phyloP scores from a whole-genome alignment of 2,797 vertebrate species.

The Benthosema pterotum region DNA sequence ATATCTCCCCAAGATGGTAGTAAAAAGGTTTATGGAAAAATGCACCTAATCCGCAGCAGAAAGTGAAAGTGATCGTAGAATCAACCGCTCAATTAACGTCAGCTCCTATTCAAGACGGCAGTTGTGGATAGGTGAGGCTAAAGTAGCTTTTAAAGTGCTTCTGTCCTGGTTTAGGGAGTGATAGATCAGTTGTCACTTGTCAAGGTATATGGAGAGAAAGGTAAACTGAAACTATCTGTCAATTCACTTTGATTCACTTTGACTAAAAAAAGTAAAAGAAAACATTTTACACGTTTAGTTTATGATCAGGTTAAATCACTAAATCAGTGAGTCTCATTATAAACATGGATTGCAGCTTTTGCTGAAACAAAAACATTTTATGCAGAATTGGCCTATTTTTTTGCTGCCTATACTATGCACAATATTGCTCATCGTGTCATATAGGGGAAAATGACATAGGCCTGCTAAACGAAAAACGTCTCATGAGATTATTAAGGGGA shows the following conservation, averaged over 20 bases:
- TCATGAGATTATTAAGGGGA: background rate
- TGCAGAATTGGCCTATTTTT: too few relatives aligned
- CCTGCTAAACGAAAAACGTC: too few relatives aligned
- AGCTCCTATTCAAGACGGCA: constrained; percentile 54
- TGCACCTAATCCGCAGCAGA: constrained; percentile 60
- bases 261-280: background rate
- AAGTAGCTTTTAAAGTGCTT: constrained; percentile 81
- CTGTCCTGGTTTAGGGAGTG: constrained; percentile 45
- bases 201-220: too few relatives aligned
- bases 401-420: too few relatives aligned
- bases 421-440: too few relatives aligned
- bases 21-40: constrained; percentile 37
- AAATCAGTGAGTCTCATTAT: too few relatives aligned
- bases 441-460: too few relatives aligned
- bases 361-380: too few relatives aligned
- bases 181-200: constrained; percentile 48
- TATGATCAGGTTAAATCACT: too few relatives aligned
- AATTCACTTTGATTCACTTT: background rate
- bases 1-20: constrained; percentile 32
- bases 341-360: too few relatives aligned
- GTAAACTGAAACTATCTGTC: background rate
- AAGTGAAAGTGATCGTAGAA: constrained; percentile 80
- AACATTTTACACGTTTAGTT: too few relatives aligned
- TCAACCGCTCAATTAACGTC: constrained; percentile 79
- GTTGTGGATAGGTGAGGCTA: constrained; percentile 81